phyloP scores from a whole-genome alignment of 2,113 vertebrate genomes.

The Fulica atra region DNA sequence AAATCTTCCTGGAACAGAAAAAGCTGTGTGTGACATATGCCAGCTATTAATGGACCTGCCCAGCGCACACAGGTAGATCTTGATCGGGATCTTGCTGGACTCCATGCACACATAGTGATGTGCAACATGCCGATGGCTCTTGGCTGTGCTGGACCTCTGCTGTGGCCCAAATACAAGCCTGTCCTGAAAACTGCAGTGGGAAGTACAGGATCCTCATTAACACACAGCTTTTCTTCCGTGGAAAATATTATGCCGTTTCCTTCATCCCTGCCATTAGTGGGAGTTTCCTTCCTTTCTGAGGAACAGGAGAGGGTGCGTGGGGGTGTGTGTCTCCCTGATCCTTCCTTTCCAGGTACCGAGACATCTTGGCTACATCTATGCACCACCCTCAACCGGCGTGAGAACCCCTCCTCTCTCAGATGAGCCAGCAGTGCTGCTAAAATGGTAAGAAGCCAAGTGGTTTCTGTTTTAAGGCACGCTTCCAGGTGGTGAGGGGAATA shows the following conservation, averaged over 20 bases:
- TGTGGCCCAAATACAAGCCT: background rate
- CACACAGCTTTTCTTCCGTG: background rate
- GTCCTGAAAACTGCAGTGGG: background rate
- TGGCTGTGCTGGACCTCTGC: background rate
- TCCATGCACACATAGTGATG: fast-evolving
- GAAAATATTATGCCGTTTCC: background rate
- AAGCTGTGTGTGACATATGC: fast-evolving
- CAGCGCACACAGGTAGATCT: fast-evolving
- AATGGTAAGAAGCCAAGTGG: background rate
- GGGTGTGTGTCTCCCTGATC: background rate
- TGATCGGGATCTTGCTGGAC: fast-evolving
- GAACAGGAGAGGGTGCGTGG: background rate
- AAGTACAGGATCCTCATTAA: background rate
- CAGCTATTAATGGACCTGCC: background rate
- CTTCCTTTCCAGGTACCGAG: background rate
- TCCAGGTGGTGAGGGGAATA: background rate
- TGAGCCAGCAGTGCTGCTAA: background rate
- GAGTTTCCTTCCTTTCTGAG: background rate
- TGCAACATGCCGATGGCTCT: background rate
- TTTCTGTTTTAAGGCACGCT: background rate
- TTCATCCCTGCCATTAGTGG: background rate
- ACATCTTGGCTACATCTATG: background rate
- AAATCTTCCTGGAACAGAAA: background rate
- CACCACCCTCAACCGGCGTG: background rate
- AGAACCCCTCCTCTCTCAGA: background rate